Base-by-base conservation (phyloP, 2,113 vertebrate genomes). In the Takifugu flavidus region DNA sequence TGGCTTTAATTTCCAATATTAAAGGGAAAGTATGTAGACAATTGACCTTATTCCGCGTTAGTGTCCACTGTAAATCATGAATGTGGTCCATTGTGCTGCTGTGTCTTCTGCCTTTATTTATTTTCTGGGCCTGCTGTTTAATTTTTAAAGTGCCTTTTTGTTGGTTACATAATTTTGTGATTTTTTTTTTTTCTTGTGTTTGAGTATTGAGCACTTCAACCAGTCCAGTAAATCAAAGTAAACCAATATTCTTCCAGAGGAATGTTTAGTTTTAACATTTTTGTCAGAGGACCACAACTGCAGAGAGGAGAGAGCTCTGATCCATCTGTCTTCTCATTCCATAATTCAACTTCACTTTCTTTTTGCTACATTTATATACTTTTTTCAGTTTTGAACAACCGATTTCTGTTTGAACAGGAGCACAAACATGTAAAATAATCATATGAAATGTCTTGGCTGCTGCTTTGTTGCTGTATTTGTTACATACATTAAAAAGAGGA, bases 401-500 rank as follows among this genome's bases (percentile, higher is more conserved):
- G 45, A 11, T 4, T 25, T 69, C 46, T 56, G 26, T 14, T 14
- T 42, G 12, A 14, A 45, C 14, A 39, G 7, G 34, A 39, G 14
- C 5, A 45, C 44, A 45, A 45, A 45, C 14, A 13, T 45, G 3
- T 14, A 2, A 45, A 45, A 31, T 13, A 26, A n/a, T 8, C 4
- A 10, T 15, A 31, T 8, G 29, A 14, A 14, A 10, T 34, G 29
- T 53, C n/a, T n/a, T 53, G 52, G 52, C 29, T 34, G 47, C 27
- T 64, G 68, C 20, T 70, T 74, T 85, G 62, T 68, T 82, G 76
- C 64, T 79, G 71, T 67, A 74, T 43, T 52, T 53, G 75, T 75
- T 84, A 42, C 20, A 20, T 78, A 67, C 60, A 57, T 13, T 67
- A 39, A 63, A 45, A 62, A 52, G 3, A 47, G 39, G 70, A 50